A percentile compares a stretch with the other conserved stretches of the same genome.
Evolutionary conservation across 1,140 invertebrate genomes (phyloP).

Genomic region (Papilio polytes): DNA sequence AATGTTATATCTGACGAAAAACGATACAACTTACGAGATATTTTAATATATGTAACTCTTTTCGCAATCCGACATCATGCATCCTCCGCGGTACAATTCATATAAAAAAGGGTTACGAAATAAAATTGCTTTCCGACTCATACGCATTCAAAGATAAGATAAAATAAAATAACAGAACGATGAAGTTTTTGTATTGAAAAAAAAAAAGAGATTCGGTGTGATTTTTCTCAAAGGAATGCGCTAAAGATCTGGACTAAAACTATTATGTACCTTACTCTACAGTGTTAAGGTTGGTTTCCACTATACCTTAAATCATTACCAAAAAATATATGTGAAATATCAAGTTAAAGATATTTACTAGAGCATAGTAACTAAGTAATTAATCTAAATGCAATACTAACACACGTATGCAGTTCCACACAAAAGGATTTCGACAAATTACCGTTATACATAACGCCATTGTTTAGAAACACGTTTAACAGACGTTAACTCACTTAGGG

Average conservation of each 20-base stretch:
- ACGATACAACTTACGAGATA: no score
- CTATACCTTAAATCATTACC: no score
- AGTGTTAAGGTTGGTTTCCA: no score
- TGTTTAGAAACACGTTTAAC: slow-evolving; percentile 16
- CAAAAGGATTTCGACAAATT: background rate
- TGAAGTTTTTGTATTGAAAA: background rate
- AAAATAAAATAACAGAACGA: slow-evolving; percentile 46
- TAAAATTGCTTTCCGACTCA: slow-evolving; percentile 56
- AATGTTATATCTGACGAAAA: background rate
- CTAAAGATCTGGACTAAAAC: background rate
- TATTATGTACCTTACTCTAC: background rate
- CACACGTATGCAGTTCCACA: background rate
- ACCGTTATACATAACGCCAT: background rate
- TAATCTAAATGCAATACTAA: background rate
- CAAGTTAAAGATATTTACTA: no score
- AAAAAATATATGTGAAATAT: no score
- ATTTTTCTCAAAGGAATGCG: background rate
- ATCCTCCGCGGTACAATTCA: slow-evolving; percentile 26
- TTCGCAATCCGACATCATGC: slow-evolving; percentile 17
- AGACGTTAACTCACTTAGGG: background rate
- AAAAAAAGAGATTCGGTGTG: background rate
- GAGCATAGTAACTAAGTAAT: no score
- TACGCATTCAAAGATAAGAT: slow-evolving; percentile 48
- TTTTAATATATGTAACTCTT: no score
- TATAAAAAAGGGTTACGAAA: slow-evolving; percentile 52